Conservation (phyloP, 2,113 vertebrate species). For the Salvator merianae region DNA sequence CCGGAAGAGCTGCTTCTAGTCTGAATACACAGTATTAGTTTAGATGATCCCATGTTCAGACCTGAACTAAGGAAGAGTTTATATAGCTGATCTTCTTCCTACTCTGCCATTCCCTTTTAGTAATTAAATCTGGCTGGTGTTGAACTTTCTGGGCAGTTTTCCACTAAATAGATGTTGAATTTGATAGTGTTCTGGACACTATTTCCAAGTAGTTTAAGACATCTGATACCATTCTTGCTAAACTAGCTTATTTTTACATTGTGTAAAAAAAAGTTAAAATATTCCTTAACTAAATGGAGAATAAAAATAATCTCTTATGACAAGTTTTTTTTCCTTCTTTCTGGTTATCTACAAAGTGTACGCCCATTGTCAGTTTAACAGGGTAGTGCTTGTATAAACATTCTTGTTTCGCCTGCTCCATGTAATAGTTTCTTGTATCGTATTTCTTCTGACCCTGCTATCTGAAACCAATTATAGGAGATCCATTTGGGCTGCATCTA, state of each 20-base stretch:
- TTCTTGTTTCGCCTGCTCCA: conserved; percentile 92
- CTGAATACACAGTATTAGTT: not conserved
- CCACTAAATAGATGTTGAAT: not conserved
- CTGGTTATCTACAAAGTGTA: conserved; percentile 78
- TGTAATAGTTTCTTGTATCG: conserved; percentile 93
- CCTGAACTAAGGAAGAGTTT: not conserved
- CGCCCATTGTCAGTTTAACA: conserved; percentile 81
- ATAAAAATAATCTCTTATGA: conserved; percentile 67
- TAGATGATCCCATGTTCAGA: not conserved
- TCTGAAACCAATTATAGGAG: conserved; percentile 99
- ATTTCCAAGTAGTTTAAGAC: conserved; percentile 17
- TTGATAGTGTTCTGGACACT: not conserved
- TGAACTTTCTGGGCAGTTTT: conserved; percentile 3
- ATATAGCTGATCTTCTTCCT: not conserved
- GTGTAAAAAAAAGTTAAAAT: conserved; percentile 44
- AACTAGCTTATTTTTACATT: conserved; percentile 49
- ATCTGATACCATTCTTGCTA: conserved; percentile 6
- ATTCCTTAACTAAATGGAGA: conserved; percentile 56
- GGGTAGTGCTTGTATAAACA: conserved; percentile 97
- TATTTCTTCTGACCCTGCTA: conserved; percentile 96
- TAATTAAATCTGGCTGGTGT: conserved; percentile 9
- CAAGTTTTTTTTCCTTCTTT: conserved; percentile 59
- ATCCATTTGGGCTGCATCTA: conserved; percentile 98
- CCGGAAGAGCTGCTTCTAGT: not conserved
- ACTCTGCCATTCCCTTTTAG: not conserved